A percentile compares a stretch with the other conserved stretches of the same genome.
phyloP scores from a whole-genome alignment of 2,888 invertebrate species.

The Pyrrhosoma nymphula region DNA sequence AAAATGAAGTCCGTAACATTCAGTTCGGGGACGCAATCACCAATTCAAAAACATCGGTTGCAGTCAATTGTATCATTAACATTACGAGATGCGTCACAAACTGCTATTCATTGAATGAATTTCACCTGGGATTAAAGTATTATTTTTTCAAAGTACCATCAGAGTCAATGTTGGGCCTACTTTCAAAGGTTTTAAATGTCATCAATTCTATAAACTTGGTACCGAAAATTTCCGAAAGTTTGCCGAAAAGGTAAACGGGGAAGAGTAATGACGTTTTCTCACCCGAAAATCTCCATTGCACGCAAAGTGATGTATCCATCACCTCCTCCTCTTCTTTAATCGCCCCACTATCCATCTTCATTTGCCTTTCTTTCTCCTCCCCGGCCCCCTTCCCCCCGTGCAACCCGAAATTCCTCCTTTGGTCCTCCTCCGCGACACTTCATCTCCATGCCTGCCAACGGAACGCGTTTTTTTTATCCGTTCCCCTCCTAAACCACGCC shows the following conservation, averaged over 20 bases:
- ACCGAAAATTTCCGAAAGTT: background rate
- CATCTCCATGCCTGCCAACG: conserved; percentile 16
- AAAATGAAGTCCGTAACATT: too few species aligned
- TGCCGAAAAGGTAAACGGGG: background rate
- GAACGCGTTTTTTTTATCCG: background rate
- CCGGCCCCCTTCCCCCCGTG: too few species aligned
- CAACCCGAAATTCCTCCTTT: background rate
- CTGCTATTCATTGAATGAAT: too few species aligned
- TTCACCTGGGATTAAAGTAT: too few species aligned
- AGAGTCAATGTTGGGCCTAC: too few species aligned
- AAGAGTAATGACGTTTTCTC: conserved; percentile 1
- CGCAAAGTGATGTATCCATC: background rate
- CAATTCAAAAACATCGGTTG: too few species aligned
- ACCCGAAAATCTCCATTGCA: background rate
- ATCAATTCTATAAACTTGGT: background rate
- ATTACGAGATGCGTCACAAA: too few species aligned
- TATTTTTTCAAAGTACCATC: too few species aligned
- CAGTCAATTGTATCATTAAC: too few species aligned
- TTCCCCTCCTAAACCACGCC: background rate
- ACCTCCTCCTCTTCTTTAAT: background rate
- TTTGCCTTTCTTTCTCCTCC: background rate
- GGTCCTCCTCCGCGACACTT: background rate
- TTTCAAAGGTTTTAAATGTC: background rate
- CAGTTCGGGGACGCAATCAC: too few species aligned
- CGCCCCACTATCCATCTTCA: background rate